These are phyloP conservation scores for Columba janthina DNA, from an alignment of 2,113 vertebrate genomes.

Conservation along the genomic window DNA sequence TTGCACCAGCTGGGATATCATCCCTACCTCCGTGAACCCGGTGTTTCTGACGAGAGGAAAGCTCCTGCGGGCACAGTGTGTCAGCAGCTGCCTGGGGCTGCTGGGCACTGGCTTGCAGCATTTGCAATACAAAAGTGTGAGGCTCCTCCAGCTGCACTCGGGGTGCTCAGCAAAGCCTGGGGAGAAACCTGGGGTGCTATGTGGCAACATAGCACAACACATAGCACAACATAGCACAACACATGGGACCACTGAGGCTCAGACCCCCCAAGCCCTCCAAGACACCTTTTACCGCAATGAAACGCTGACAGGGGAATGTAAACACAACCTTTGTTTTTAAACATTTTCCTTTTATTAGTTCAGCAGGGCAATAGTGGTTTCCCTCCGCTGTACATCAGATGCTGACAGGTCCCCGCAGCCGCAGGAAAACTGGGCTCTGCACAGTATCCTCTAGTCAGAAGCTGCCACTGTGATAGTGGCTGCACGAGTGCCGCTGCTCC, in stretches of 20 bases:
- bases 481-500: not conserved
- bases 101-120: not conserved
- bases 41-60: not conserved
- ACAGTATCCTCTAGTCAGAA: not conserved
- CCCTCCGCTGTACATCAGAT: not conserved
- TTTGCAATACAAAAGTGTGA: not conserved
- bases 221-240: too few species aligned
- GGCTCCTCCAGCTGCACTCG: not conserved
- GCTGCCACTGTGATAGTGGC: not conserved
- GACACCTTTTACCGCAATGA: not conserved
- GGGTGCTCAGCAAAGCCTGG: not conserved
- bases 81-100: not conserved
- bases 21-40: not conserved
- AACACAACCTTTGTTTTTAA: not conserved
- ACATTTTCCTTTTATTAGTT: not conserved
- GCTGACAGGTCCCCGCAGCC: not conserved
- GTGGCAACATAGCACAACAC: too few species aligned
- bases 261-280: not conserved
- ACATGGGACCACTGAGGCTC: not conserved
- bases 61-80: fast-evolving
- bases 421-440: not conserved
- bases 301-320: not conserved
- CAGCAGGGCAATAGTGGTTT: not conserved
- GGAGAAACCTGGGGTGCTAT: not conserved
- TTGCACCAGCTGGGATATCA: not conserved